These are phyloP conservation scores for Hemiscyllium ocellatum DNA, from an alignment of 2,113 vertebrate genomes.

Conservation along the genomic window DNA sequence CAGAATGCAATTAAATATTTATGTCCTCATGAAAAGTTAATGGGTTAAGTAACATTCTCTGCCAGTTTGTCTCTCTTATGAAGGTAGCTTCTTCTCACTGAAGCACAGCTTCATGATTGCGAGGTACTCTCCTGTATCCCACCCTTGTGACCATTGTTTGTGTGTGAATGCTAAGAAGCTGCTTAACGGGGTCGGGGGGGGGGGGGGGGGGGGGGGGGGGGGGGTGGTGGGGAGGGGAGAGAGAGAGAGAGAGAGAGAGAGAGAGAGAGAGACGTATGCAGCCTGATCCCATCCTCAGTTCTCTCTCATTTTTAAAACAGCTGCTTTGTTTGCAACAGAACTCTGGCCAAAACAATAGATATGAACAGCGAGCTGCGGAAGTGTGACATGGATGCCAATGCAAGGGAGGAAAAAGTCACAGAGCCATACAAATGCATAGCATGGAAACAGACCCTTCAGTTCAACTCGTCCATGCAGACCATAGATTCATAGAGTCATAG, in stretches of 20 bases:
- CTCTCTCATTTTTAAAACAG: not conserved
- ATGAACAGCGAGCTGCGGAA: not conserved
- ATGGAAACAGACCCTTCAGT: too few relatives aligned
- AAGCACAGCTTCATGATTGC: not conserved
- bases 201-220: too few relatives aligned
- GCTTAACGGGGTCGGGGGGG: too few relatives aligned
- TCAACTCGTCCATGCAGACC: too few relatives aligned
- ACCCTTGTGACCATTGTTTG: not conserved
- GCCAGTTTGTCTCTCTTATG: not conserved
- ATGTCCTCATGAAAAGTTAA: constrained; percentile 11
- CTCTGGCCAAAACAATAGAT: not conserved
- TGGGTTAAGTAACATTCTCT: not conserved
- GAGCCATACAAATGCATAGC: too few relatives aligned
- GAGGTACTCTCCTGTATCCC: not conserved
- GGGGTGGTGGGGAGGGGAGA: too few relatives aligned
- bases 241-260: too few relatives aligned
- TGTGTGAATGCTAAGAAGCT: not conserved
- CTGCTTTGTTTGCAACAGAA: not conserved
- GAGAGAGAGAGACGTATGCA: too few relatives aligned
- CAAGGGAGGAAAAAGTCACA: not conserved
- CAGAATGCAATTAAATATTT: not conserved
- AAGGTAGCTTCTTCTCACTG: not conserved
- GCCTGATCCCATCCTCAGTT: not conserved
- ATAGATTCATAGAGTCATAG: too few relatives aligned
- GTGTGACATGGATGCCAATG: not conserved